Evolutionary conservation across 30 jellyfish, hydroid and myxozoan genomes (phyloP).

Genomic region (Aurelia sp.): DNA sequence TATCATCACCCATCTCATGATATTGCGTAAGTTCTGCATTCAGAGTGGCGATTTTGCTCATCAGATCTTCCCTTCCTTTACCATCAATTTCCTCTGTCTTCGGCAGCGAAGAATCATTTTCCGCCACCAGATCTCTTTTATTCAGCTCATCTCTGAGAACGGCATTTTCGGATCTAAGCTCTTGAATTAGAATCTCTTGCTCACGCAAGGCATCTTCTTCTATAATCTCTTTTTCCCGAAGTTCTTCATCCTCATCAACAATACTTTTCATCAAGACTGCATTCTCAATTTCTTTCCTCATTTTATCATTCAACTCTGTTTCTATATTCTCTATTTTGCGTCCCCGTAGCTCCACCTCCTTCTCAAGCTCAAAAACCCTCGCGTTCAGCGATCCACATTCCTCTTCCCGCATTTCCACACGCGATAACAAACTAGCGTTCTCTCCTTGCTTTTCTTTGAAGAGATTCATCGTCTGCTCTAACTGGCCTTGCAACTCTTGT

Average conservation of each 20-base stretch:
- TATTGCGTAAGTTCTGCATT: constrained; percentile 19
- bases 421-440: constrained; percentile 10
- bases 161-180: constrained; percentile 45
- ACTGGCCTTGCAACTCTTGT: constrained; percentile 68
- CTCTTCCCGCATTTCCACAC: constrained; percentile 16
- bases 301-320: constrained; percentile 38
- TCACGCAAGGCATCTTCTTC: constrained; percentile 68
- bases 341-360: neutral
- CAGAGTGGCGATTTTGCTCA: neutral
- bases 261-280: constrained; percentile 44
- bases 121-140: constrained; percentile 3
- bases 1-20: constrained; percentile 6
- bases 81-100: constrained; percentile 1
- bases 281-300: constrained; percentile 43
- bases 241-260: constrained; percentile 66
- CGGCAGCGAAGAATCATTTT: constrained; percentile 2
- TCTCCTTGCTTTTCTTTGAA: constrained; percentile 72
- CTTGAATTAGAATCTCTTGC: constrained; percentile 51
- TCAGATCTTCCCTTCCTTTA: neutral
- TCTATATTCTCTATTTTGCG: constrained; percentile 33
- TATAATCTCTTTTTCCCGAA: constrained; percentile 55
- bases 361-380: constrained; percentile 19
- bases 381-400: constrained; percentile 22
- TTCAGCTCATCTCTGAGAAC: constrained; percentile 56
- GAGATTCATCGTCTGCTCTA: constrained; percentile 63